These are phyloP conservation scores for Schizotus pectinicornis DNA, from an alignment of 2,888 invertebrate genomes.

Conservation along the genomic window DNA sequence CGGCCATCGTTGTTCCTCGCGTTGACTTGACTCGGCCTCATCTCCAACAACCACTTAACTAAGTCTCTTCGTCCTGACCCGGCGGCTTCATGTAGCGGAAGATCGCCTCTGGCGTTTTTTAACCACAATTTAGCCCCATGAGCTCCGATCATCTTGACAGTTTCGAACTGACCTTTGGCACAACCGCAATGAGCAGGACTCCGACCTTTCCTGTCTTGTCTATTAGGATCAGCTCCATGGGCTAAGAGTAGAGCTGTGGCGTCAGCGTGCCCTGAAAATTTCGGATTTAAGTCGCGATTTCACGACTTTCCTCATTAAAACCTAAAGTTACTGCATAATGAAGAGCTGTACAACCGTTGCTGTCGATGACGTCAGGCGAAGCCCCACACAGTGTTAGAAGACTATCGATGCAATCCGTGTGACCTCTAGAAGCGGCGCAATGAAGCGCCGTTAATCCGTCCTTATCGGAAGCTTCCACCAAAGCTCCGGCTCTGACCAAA, in stretches of 20 bases:
- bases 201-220: constrained; percentile 90
- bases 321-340: constrained; percentile 93
- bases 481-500: constrained; percentile 85
- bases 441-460: constrained; percentile 96
- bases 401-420: constrained; percentile 89
- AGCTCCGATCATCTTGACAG: constrained; percentile 69
- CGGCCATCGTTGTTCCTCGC: constrained; percentile 92
- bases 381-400: constrained; percentile 88
- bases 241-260: constrained; percentile 89
- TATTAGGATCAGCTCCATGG: constrained; percentile 88
- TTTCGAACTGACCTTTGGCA: constrained; percentile 88
- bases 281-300: background rate
- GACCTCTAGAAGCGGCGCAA: constrained; percentile 96
- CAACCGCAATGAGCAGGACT: constrained; percentile 95
- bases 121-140: constrained; percentile 91
- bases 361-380: constrained; percentile 87
- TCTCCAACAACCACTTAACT: constrained; percentile 85
- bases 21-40: constrained; percentile 83
- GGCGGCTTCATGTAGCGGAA: constrained; percentile 95
- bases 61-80: constrained; percentile 88
- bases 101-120: constrained; percentile 90
- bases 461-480: constrained; percentile 82
- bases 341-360: constrained; percentile 93
- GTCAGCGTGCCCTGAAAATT: constrained; percentile 80
- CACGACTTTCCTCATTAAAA: constrained; percentile 24